phyloP scores from a whole-genome alignment of 1,140 invertebrate genomes.

The Penaeus vannamei region DNA sequence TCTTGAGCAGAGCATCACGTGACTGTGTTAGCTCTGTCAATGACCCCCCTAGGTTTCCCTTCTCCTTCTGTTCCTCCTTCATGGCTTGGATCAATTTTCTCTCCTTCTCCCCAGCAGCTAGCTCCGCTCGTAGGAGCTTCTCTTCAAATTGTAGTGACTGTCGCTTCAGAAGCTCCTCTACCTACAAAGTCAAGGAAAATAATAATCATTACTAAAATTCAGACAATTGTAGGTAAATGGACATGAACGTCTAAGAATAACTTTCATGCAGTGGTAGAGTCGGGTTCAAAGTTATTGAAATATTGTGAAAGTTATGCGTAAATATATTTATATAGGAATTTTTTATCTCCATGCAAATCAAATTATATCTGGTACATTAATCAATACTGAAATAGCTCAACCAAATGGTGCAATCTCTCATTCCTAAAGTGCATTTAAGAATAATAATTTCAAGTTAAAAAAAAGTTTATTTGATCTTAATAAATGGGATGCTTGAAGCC shows the following conservation, averaged over 20 bases:
- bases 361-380: too few relatives aligned
- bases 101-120: constrained; percentile 69
- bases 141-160: constrained; percentile 72
- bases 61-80: constrained; percentile 72
- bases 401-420: too few relatives aligned
- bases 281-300: too few relatives aligned
- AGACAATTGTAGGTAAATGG: neutral
- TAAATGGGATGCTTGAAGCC: neutral
- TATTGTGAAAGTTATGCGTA: too few relatives aligned
- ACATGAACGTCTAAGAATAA: neutral
- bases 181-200: constrained; percentile 31
- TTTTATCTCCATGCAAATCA: too few relatives aligned
- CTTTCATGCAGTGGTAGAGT: too few relatives aligned
- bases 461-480: too few relatives aligned
- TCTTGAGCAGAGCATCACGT: constrained; percentile 69
- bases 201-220: neutral
- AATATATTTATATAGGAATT: too few relatives aligned
- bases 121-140: constrained; percentile 71
- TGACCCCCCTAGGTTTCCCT: constrained; percentile 69
- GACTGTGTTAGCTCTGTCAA: constrained; percentile 62
- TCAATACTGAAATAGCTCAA: too few relatives aligned
- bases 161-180: constrained; percentile 69
- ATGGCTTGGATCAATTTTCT: constrained; percentile 68
- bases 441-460: too few relatives aligned
- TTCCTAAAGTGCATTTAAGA: too few relatives aligned